A percentile compares a stretch with the other conserved stretches of the same genome.
phyloP scores from a whole-genome alignment of 2,113 vertebrate species.

The Aleadryas rufinucha region DNA sequence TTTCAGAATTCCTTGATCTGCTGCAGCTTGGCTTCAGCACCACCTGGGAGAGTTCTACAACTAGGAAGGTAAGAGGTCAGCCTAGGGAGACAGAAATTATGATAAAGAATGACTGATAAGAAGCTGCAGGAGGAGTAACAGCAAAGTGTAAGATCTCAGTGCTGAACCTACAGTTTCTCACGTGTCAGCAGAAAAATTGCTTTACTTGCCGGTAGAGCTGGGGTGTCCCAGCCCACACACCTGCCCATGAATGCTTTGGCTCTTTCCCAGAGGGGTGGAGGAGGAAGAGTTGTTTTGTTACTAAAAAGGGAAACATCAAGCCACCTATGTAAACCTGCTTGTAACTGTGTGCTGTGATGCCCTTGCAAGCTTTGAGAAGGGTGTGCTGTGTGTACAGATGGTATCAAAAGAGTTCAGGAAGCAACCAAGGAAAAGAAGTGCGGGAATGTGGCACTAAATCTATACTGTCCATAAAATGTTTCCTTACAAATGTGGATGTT shows the following conservation, averaged over 20 bases:
- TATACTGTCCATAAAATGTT: not conserved
- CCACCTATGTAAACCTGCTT: not conserved
- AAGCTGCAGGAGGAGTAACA: not conserved
- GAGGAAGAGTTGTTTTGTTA: not conserved
- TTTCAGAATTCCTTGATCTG: not conserved
- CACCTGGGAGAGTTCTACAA: not conserved
- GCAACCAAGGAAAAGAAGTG: not conserved
- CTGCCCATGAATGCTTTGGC: not conserved
- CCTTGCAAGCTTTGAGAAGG: not conserved
- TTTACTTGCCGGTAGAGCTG: not conserved
- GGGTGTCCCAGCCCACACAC: not conserved
- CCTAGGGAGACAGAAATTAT: not conserved
- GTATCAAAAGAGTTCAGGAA: not conserved
- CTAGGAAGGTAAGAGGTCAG: not conserved
- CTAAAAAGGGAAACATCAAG: not conserved
- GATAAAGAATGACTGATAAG: not conserved
- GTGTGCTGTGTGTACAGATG: not conserved
- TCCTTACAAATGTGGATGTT: not conserved
- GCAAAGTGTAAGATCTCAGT: not conserved
- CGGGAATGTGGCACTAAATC: not conserved
- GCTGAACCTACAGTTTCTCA: not conserved
- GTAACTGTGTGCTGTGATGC: not conserved
- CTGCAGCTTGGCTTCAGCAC: not conserved
- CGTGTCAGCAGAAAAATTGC: not conserved
- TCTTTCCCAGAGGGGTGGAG: not conserved